Evolutionary conservation across 2,797 vertebrate genomes (phyloP), one percentile per base, ranked within the genome.

Genomic region (Danionella dracula): DNA sequence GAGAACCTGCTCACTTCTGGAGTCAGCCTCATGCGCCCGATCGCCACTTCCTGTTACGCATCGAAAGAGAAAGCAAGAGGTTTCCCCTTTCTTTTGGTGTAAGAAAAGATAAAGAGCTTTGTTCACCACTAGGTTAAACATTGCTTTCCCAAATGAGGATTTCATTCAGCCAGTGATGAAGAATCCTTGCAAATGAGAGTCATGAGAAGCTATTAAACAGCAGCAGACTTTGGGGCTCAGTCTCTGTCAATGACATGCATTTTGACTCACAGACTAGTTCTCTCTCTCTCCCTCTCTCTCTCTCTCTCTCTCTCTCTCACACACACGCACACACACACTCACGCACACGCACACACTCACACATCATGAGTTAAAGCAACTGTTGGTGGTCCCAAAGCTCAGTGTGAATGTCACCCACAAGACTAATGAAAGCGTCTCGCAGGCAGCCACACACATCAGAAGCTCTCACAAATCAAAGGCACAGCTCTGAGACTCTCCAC

Each of bases 351-450:
- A 12, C 42, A 21, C 19, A 45, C 44, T 13, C 23, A 58, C 38
- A 48, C 53, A 58, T 17, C 70, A 61, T 56, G 20, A 38, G 20
- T 61, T n/a, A 27, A 48, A 20, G 44, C 32, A 61, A 63, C 35
- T 63, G 60, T 51, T 63, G 60, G 60, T 63, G 60, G 60, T 63
- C 46, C 60, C 70, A 70, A 76, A 69, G 70, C 80, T 68, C 76
- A 75, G 76, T 15, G 74, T 68, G 70, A 76, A 79, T 49, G 38
- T 69, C 27, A 69, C 66, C 40, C 49, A 20, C 35, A 63, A 62
- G 57, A 62, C 40, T 27, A 31, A 46, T 56, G 41, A 12, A 45
- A 27, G 17, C n/a, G 17, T 16, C 17, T 29, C 57, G 15, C 57
- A 35, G 27, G 44, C 66, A 45, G 55, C 4, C 45, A 21, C 48